Evolutionary conservation across 1,140 invertebrate species (phyloP).

Genomic region (Dendrolimus kikuchii): DNA sequence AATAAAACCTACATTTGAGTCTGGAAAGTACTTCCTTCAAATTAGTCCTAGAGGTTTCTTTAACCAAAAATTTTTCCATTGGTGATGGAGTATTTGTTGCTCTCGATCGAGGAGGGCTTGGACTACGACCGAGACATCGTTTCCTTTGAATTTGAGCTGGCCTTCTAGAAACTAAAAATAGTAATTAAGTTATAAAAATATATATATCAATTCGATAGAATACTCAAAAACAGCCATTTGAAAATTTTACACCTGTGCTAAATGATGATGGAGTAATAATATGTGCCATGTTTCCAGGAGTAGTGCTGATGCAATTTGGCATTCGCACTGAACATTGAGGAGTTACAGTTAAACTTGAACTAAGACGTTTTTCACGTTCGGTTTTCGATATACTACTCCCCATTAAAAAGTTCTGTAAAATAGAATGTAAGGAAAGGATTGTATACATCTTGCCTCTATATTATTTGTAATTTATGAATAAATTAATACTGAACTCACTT

Average conservation of each 20-base stretch:
- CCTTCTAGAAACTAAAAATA: slow-evolving; percentile 20
- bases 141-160: slow-evolving; percentile 24
- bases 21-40: slow-evolving; percentile 43
- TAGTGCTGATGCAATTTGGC: slow-evolving; percentile 15
- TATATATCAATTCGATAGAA: no score
- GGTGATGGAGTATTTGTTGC: slow-evolving; percentile 40
- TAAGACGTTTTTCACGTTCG: slow-evolving; percentile 21
- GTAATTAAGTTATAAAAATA: not conserved
- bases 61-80: slow-evolving; percentile 19
- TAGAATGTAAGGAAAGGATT: slow-evolving; percentile 2
- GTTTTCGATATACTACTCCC: slow-evolving; percentile 24
- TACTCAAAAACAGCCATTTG: not conserved
- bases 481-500: slow-evolving; percentile 24
- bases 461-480: slow-evolving; percentile 1
- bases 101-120: slow-evolving; percentile 46
- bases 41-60: slow-evolving; percentile 33
- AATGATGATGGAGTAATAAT: slow-evolving; percentile 17
- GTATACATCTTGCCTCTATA: not conserved
- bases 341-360: slow-evolving; percentile 30
- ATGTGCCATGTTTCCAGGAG: slow-evolving; percentile 12
- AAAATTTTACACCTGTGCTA: slow-evolving; percentile 19
- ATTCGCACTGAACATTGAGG: slow-evolving; percentile 20
- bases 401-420: slow-evolving; percentile 44
- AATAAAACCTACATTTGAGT: slow-evolving; percentile 38
- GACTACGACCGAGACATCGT: slow-evolving; percentile 50